Percentiles rank a stretch among this genome's conserved stretches.
These are phyloP conservation scores for Ascidia mentula DNA, from an alignment of 23 tunicate species.

Conservation along the genomic window DNA sequence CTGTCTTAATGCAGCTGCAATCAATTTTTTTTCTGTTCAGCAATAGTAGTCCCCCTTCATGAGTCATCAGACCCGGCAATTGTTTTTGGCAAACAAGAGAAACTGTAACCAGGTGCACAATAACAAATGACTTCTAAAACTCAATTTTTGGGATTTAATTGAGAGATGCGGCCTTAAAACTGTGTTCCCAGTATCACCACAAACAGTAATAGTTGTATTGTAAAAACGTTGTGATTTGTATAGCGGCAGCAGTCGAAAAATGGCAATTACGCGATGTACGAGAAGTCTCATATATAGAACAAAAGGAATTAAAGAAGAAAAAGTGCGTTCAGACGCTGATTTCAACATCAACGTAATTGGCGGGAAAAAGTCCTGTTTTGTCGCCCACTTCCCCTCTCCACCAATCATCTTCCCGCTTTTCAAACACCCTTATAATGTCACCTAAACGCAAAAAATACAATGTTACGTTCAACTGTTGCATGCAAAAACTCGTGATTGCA, in stretches of 20 bases:
- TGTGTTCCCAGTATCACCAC: too few species aligned
- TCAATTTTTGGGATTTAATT: too few species aligned
- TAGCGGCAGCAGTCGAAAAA: not conserved
- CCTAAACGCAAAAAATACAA: conserved; percentile 13
- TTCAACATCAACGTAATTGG: conserved; percentile 52
- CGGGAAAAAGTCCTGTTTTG: conserved; percentile 52
- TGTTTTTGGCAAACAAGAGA: too few species aligned
- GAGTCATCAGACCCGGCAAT: too few species aligned
- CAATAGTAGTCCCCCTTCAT: too few species aligned
- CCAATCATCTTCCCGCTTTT: conserved; percentile 68
- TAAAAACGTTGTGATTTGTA: not conserved
- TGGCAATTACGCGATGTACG: not conserved
- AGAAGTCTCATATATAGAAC: not conserved
- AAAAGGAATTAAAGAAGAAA: not conserved
- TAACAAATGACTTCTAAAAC: too few species aligned
- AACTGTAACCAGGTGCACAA: too few species aligned
- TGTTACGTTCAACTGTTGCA: too few species aligned
- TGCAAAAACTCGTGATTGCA: too few species aligned
- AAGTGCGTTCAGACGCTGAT: conserved; percentile 22
- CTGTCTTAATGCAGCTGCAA: too few species aligned
- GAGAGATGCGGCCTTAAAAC: too few species aligned
- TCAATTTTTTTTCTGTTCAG: too few species aligned
- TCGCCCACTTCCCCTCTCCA: conserved; percentile 54
- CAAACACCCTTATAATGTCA: conserved; percentile 55
- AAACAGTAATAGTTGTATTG: not conserved